Percentiles rank a stretch among this genome's conserved stretches.
phyloP scores from a whole-genome alignment of 2,888 invertebrate species.

The Heliconius erato region DNA sequence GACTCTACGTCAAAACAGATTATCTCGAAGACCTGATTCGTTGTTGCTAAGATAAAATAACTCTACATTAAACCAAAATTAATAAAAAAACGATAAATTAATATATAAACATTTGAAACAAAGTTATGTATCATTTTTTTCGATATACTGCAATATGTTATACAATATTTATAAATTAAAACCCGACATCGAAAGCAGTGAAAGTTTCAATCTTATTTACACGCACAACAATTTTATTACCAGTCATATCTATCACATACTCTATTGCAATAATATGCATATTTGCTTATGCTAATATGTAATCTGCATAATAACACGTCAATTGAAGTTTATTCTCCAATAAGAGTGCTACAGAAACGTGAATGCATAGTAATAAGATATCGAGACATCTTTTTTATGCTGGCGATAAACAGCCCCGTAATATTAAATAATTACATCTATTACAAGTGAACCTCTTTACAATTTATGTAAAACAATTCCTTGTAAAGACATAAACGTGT shows the following conservation, averaged over 20 bases:
- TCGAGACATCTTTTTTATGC: slow-evolving; percentile 48
- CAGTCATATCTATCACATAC: slow-evolving; percentile 41
- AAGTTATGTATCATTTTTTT: not conserved
- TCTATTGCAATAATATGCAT: slow-evolving; percentile 52
- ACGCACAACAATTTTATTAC: slow-evolving; percentile 45
- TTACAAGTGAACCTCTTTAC: slow-evolving; percentile 36
- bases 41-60: not conserved
- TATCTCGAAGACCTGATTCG: not conserved
- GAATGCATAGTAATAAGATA: slow-evolving; percentile 42
- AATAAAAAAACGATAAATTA: not conserved
- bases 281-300: slow-evolving; percentile 45
- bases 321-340: slow-evolving; percentile 46
- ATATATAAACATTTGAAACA: not conserved
- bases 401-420: slow-evolving; percentile 39
- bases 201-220: slow-evolving; percentile 43
- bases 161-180: slow-evolving; percentile 12
- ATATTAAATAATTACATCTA: slow-evolving; percentile 39
- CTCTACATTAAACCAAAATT: not conserved
- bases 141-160: not conserved
- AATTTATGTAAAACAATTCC: slow-evolving; percentile 41
- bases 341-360: slow-evolving; percentile 40
- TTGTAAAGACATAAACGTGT: slow-evolving; percentile 35
- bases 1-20: slow-evolving; percentile 10
- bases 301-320: slow-evolving; percentile 52
- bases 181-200: slow-evolving; percentile 33